A percentile compares a stretch with the other conserved stretches of the same genome.
These are phyloP conservation scores for Microhierax caerulescens DNA, from an alignment of 2,797 vertebrate species.

Conservation along the genomic window DNA sequence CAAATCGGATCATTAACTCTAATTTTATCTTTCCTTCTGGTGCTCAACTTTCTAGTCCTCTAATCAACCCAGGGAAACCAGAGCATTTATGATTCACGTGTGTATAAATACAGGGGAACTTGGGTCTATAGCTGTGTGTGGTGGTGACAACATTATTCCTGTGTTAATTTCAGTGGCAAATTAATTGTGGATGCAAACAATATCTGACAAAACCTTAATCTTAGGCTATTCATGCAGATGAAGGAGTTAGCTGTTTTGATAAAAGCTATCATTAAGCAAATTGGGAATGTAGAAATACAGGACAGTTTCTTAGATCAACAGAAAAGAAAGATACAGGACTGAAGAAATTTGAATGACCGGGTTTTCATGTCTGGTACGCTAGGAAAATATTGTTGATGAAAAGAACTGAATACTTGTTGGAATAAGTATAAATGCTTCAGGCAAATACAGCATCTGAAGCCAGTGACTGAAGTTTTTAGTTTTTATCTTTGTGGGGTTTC, in stretches of 20 bases:
- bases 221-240: background rate
- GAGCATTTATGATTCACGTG: background rate
- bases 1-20: background rate
- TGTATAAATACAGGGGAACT: background rate
- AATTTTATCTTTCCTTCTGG: conserved; percentile 6
- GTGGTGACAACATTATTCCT: background rate
- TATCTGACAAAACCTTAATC: background rate
- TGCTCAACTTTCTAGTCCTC: background rate
- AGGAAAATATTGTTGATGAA: background rate
- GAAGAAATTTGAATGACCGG: background rate
- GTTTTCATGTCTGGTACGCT: background rate
- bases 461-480: background rate
- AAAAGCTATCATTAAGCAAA: background rate
- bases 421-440: background rate
- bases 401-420: background rate
- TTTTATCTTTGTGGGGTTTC: background rate
- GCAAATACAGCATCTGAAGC: background rate
- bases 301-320: background rate
- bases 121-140: background rate
- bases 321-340: background rate
- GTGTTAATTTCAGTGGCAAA: background rate
- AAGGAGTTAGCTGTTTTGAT: background rate
- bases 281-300: background rate
- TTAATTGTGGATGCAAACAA: background rate
- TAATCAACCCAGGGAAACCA: background rate